Evolutionary conservation across 2,888 invertebrate species (phyloP), one percentile per base, ranked within the genome.

Genomic region (Archaeoteleia sp.): DNA sequence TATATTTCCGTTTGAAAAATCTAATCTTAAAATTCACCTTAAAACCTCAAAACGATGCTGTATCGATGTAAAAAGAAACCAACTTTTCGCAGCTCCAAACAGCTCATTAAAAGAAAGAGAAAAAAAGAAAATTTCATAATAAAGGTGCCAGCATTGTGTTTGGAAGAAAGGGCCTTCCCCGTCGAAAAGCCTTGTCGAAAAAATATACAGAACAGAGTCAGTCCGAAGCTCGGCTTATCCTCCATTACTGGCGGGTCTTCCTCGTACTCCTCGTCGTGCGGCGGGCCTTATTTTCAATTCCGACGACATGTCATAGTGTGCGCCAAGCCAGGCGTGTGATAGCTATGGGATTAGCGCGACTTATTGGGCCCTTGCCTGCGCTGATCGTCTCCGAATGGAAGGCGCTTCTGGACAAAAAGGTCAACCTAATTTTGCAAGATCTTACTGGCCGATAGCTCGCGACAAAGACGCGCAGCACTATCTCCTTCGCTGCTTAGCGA

Each of bases 401-500:
- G 72, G 72, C 69, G 73, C 73, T 74, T 75, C 74, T 68, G 48
- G 68, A 78, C 73, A 70, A 75, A 79, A 78, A 81, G 79, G 80
- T 81, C 80, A 81, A 83, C 79, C 79, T 79, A 79, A 82, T 82
- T 83, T 82, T 75, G 78, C 81, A 73, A 78, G 75, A 81, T 78
- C 74, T 75, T 69, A 61, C 66, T 63, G 46, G 43, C 45, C 63
- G 78, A 78, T 78, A 72, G 71, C 34, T 12, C 12, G 53, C 34
- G 42, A 42, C 53, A 53, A 53, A 42, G 34, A 40, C 30, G 23
- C 39, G 5, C 9, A 29, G 37, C 17, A 13, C 27, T 27, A 37
- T 29, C 34, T 34, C 4, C 10, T 23, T 1, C 32, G 12, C 34
- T 46, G 23, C 40, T 53, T 49, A 14, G 25, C 40, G 40, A 17